phyloP scores from a whole-genome alignment of 1,140 invertebrate species.

The Babylonia areolata region DNA sequence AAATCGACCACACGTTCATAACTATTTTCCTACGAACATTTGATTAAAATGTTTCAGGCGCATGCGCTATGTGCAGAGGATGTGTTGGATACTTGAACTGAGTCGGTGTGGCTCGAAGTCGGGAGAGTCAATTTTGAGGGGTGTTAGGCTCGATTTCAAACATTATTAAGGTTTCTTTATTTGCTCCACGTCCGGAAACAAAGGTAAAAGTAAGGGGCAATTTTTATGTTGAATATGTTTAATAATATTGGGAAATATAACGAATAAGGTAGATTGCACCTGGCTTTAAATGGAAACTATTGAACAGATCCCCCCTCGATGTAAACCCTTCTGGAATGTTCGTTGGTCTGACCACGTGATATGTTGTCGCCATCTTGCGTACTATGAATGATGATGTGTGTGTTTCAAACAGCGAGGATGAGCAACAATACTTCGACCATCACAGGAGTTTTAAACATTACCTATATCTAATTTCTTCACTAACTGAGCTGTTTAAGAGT shows the following conservation, averaged over 20 bases:
- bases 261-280: too few species aligned
- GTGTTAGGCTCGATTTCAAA: not conserved
- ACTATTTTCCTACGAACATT: not conserved
- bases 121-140: not conserved
- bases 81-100: not conserved
- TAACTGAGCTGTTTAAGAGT: conserved; percentile 39
- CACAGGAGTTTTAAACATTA: conserved; percentile 31
- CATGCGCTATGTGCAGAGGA: too few species aligned
- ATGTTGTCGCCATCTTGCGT: conserved; percentile 45
- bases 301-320: not conserved
- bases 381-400: conserved; percentile 43
- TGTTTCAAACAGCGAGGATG: conserved; percentile 38
- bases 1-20: not conserved
- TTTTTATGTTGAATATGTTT: not conserved
- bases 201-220: too few species aligned
- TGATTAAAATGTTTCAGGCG: not conserved
- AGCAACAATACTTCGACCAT: conserved; percentile 32
- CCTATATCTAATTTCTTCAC: conserved; percentile 31
- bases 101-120: not conserved
- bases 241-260: too few species aligned
- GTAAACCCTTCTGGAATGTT: not conserved
- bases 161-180: too few species aligned
- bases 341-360: conserved; percentile 27
- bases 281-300: too few species aligned
- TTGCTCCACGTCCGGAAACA: too few species aligned